Base-by-base conservation (phyloP, 2,797 vertebrate genomes). In the Mastacembelus armatus region DNA sequence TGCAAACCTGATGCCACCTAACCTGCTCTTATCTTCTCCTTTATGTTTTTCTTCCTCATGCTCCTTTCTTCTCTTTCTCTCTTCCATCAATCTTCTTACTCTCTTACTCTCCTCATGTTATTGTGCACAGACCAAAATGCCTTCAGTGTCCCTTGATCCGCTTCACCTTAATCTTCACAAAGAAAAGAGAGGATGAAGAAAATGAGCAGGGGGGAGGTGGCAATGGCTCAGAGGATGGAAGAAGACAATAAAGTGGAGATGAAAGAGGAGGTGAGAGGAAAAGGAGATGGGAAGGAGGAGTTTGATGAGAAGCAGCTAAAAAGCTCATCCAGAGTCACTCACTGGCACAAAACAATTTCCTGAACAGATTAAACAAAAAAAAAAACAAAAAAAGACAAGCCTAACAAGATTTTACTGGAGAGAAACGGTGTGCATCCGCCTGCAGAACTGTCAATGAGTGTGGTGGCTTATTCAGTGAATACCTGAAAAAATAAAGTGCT, bases 111-210 rank as follows among this genome's bases (percentile, higher is more conserved):
- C 44, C 40, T 69, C 54, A 38, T 0, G 9, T 65, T 43, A 77
- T 71, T 84, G 75, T 84, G 67, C 65, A 59, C 64, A 15, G 66
- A 74, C 30, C 21, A 33, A 68, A 83, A 52, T 38, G 4, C 57
- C 32, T 49, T 47, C 56, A 27, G 49, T 44, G 7, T 51, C 49
- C 66, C 12, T 0, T 54, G 55, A 77, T 85, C 75, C 26, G 11
- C 71, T 71, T 77, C 83, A 74, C 77, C 84, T 83, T 83, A 77
- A 87, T 86, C 82, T 71, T 65, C 27, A 45, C 35, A 67, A 84
- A 79, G 78, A 88, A 81, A 81, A 49, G 47, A 68, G 21, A 26
- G 61, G 71, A 66, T 61, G 69, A 50, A 11, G 63, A 39, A 69
- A 58, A 40, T 38, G 35, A 55, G 47, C 30, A 18, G 24, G 29